phyloP scores from a whole-genome alignment of 1,140 invertebrate species.

The Cryptotermes secundus region DNA sequence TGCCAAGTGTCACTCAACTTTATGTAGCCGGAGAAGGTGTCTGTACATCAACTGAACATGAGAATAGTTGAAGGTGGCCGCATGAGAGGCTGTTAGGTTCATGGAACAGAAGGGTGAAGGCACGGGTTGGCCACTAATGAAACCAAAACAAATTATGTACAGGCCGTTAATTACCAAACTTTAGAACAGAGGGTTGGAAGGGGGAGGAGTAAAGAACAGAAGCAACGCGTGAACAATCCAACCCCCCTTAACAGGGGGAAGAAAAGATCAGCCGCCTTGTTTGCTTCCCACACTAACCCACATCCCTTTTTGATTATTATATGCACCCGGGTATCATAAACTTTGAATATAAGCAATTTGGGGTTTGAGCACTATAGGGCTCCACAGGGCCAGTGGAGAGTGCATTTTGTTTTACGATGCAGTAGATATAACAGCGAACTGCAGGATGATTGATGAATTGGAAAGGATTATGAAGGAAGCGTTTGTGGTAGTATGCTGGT shows the following conservation, averaged over 20 bases:
- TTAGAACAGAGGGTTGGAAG: background rate
- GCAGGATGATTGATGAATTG: no score
- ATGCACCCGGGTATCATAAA: background rate
- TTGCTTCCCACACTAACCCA: background rate
- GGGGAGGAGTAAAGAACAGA: background rate
- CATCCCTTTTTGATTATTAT: background rate
- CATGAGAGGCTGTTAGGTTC: background rate
- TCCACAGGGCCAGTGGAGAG: background rate
- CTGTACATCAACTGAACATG: background rate
- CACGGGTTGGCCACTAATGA: background rate
- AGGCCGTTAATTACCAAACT: slow-evolving; percentile 16
- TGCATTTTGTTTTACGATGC: no score
- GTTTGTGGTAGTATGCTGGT: no score
- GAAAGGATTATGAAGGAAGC: no score
- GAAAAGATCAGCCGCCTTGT: background rate
- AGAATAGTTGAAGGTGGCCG: background rate
- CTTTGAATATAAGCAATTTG: background rate
- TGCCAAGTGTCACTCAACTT: background rate
- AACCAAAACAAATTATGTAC: slow-evolving; percentile 20
- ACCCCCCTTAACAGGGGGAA: background rate
- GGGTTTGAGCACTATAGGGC: background rate
- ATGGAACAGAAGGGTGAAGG: background rate
- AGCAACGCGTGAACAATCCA: background rate
- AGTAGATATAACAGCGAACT: no score
- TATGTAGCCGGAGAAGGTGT: background rate